phyloP scores from a whole-genome alignment of 2,113 vertebrate species.

The Thalassoma bifasciatum region DNA sequence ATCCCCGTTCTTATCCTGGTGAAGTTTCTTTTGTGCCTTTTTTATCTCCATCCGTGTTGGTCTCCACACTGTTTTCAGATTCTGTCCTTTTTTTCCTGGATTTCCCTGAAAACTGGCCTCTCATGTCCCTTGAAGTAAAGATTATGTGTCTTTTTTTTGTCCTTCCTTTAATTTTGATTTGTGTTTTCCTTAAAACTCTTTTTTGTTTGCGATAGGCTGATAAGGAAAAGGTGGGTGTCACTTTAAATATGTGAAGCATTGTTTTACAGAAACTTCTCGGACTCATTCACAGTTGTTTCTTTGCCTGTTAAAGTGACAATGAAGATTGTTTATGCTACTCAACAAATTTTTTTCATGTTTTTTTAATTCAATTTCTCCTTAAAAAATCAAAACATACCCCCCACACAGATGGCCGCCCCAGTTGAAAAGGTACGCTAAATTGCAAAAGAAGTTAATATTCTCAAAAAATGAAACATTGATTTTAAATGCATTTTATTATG shows the following conservation, averaged over 20 bases:
- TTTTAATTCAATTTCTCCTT: constrained; percentile 28
- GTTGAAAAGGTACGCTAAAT: constrained; percentile 67
- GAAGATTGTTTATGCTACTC: background rate
- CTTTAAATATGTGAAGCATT: background rate
- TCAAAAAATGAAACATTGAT: too few species aligned
- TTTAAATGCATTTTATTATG: too few species aligned
- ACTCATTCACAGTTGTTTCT: too few species aligned
- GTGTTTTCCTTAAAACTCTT: constrained; percentile 19
- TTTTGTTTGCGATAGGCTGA: constrained; percentile 70
- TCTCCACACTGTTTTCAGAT: background rate
- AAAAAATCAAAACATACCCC: constrained; percentile 46
- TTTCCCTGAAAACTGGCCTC: constrained; percentile 10
- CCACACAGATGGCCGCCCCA: constrained; percentile 51
- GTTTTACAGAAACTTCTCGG: background rate
- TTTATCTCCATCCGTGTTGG: constrained; percentile 29
- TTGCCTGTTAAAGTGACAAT: background rate
- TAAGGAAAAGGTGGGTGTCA: constrained; percentile 65
- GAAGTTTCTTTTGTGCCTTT: constrained; percentile 13
- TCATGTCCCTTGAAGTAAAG: background rate
- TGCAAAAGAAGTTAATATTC: background rate
- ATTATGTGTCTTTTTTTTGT: background rate
- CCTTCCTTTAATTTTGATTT: too few species aligned
- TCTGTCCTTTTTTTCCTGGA: constrained; percentile 3
- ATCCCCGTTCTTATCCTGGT: constrained; percentile 9
- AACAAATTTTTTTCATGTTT: constrained; percentile 5